Evolutionary conservation across 2,113 vertebrate species (phyloP).

Genomic region (Trinectes maculatus): DNA sequence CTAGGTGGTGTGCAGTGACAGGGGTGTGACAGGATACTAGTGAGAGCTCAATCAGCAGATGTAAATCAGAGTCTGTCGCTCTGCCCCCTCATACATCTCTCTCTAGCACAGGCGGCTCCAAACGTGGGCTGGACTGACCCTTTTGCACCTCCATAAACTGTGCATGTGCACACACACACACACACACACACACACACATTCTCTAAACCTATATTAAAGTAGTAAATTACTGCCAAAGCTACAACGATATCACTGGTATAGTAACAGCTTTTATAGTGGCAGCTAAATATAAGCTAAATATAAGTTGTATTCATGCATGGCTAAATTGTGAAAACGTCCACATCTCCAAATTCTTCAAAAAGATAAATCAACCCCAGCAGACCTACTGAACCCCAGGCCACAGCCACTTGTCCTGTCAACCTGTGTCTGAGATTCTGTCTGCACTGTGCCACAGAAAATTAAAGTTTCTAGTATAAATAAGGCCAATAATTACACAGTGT

Average conservation of each 20-base stretch:
- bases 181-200: conserved; percentile 9
- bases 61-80: conserved; percentile 66
- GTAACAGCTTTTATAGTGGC: conserved; percentile 36
- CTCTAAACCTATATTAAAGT: conserved; percentile 22
- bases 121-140: conserved; percentile 52
- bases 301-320: background rate
- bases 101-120: conserved; percentile 33
- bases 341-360: background rate
- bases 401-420: background rate
- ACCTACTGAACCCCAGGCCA: background rate
- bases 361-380: background rate
- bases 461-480: conserved; percentile 14
- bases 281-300: conserved; percentile 35
- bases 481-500: background rate
- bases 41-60: conserved; percentile 75
- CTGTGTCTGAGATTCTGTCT: background rate
- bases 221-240: conserved; percentile 39
- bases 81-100: conserved; percentile 74
- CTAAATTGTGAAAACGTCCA: conserved; percentile 7
- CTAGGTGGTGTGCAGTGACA: conserved; percentile 43
- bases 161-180: background rate
- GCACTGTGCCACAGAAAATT: background rate
- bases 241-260: conserved; percentile 29
- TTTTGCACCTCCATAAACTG: conserved; percentile 53
- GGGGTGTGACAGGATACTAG: conserved; percentile 45